Base-by-base conservation (phyloP, 2,888 invertebrate genomes). In the Diarsia mendica region DNA sequence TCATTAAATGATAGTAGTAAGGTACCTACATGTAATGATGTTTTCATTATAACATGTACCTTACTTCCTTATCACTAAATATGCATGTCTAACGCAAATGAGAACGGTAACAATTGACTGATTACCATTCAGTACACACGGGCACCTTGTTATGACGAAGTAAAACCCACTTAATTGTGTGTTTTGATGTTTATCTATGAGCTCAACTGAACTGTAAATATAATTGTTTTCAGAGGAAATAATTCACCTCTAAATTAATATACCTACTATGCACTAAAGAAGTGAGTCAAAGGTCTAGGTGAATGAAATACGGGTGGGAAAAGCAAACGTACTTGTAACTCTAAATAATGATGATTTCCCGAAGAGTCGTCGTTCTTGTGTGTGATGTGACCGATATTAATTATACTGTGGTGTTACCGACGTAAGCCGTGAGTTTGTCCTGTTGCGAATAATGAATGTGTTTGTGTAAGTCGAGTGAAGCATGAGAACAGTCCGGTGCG, bases 391-490 rank as follows among this genome's bases (percentile, higher is more conserved):
- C n/a, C n/a, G n/a, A n/a, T n/a, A n/a, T n/a, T n/a, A n/a, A n/a
- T n/a, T n/a, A n/a, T n/a, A n/a, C n/a, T n/a, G n/a, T n/a, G n/a
- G n/a, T n/a, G n/a, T n/a, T n/a, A n/a, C n/a, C n/a, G n/a, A n/a
- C n/a, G n/a, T n/a, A n/a, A n/a, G n/a, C n/a, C n/a, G n/a, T n/a
- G n/a, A n/a, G n/a, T n/a, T n/a, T n/a, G n/a, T n/a, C n/a, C n/a
- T n/a, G 67, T n/a, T 49, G 46, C 53, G 18, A 76, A 67, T 73
- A 66, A 72, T 67, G 64, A 48, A 64, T 39, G 49, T 23, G 23
- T 48, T 48, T 75, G 65, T 67, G 18, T 58, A n/a, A 23, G 20
- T 46, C 28, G 8, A 4, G 61, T 46, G 46, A 23, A n/a, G 44
- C 53, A 53, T 67, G 73, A 48, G 48, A 67, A 75, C 49, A 49